Percentiles rank a stretch among this genome's conserved stretches.
Conservation (phyloP, 1,140 invertebrate species). For the Hirudo medicinalis region DNA sequence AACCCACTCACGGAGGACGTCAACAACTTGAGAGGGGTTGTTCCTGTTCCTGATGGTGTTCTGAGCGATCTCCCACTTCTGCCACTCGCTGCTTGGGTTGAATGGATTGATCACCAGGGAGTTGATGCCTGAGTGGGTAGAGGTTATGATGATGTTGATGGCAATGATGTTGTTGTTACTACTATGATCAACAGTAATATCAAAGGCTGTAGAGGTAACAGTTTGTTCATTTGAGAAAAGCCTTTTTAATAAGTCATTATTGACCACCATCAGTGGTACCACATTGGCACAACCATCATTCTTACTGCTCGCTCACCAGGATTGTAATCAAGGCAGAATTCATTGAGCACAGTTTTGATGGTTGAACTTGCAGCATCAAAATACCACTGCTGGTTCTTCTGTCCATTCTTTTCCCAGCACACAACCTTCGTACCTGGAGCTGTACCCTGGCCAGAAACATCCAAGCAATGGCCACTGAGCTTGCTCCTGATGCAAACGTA, state of each 20-base stretch:
- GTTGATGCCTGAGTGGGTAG: not conserved
- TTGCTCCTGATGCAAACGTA: not conserved
- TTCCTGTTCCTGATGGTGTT: conserved; percentile 2
- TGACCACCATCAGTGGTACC: no score
- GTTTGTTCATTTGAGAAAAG: no score
- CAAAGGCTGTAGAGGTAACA: no score
- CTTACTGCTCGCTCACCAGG: no score
- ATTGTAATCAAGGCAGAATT: not conserved
- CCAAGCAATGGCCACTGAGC: not conserved
- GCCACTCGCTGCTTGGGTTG: not conserved
- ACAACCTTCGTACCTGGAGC: not conserved
- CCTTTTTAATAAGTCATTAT: no score
- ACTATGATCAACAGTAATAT: no score
- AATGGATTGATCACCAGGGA: conserved; percentile 9
- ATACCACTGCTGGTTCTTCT: not conserved
- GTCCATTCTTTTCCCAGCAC: not conserved
- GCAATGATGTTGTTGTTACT: no score
- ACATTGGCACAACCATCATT: no score
- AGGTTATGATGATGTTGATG: no score
- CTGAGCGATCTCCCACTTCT: conserved; percentile 2
- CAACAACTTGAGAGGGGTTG: conserved; percentile 1
- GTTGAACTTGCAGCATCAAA: conserved; percentile 6
- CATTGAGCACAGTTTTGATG: not conserved
- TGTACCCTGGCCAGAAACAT: not conserved
- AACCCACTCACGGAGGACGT: not conserved